Conservation (phyloP, 1,140 invertebrate genomes). For the Glossosoma conforme region DNA sequence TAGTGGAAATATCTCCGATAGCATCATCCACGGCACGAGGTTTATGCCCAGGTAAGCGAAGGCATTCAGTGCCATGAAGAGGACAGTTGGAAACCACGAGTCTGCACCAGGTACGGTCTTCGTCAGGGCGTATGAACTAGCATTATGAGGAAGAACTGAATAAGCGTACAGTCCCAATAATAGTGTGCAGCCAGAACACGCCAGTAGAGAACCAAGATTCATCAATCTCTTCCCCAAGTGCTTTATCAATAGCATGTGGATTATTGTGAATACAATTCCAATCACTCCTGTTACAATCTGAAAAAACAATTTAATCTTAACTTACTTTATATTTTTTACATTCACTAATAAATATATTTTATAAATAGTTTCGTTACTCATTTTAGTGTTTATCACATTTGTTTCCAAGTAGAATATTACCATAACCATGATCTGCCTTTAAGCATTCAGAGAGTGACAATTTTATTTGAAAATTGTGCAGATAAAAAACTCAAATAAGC, state of each 20-base stretch:
- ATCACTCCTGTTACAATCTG: constrained; percentile 44
- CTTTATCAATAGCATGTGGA: constrained; percentile 51
- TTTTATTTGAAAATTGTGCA: too few relatives aligned
- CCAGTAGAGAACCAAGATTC: constrained; percentile 36
- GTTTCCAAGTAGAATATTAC: too few relatives aligned
- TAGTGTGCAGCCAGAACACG: constrained; percentile 30
- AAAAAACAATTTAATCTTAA: constrained; percentile 26
- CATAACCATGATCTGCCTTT: too few relatives aligned
- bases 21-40: constrained; percentile 47
- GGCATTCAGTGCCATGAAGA: constrained; percentile 24
- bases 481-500: too few relatives aligned
- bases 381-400: too few relatives aligned
- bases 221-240: constrained; percentile 43
- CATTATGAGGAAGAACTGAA: constrained; percentile 10
- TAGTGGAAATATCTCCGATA: constrained; percentile 45
- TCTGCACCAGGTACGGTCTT: neutral
- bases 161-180: constrained; percentile 29
- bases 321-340: constrained; percentile 1
- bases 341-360: neutral
- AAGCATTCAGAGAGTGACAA: too few relatives aligned
- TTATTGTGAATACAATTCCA: constrained; percentile 35
- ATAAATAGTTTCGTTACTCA: too few relatives aligned
- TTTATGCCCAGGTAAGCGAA: constrained; percentile 22
- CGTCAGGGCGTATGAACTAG: constrained; percentile 5
- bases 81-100: constrained; percentile 28